Base-by-base conservation (phyloP, 1,140 invertebrate genomes). In the Listronotus oregonensis region DNA sequence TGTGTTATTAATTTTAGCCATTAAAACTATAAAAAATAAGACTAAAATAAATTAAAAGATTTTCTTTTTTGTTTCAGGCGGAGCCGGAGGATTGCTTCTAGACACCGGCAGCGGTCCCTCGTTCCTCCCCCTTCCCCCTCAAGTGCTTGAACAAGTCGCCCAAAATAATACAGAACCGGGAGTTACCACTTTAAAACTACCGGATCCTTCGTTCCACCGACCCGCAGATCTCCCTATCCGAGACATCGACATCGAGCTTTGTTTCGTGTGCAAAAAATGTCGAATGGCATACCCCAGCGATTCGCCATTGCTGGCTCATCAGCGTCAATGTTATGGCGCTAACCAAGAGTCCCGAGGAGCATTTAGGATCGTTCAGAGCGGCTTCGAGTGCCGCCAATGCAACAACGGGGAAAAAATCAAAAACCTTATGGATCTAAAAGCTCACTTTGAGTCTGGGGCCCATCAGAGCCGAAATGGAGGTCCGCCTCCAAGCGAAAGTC, bases 191-290 rank as follows among this genome's bases (percentile, higher is more conserved):
- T 79, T 88, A 14, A 82, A 86, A 50, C 76, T 88, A 10, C 85
- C 86, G 18, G 83, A 85, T n/a, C 27, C 39, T 4, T 73, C 56
- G 79, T 80, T n/a, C 68, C 80, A 14, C 40, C 61, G 64, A 31
- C 69, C 72, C 14, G 43, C 58, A 11, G 76, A 79, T 78, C 79
- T 64, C 27, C 76, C 72, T 69, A 79, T 68, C 67, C 75, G 84
- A 60, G 86, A 91, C 67, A 78, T 87, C 2, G 90, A 92, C 72
- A 84, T 88, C 43, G 92, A 94, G 74, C 83, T 92, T 15, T 92
- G 91, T 69, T 89, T 90, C 81, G 90, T 93, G 54, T 94, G 92
- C 82, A 91, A 92, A 75, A 89, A 91, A 74, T 94, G 92, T 78
- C 89, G 91, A 57, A 85, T 91, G 49, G 91, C 92, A 3, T 94